phyloP scores from a whole-genome alignment of 2,113 vertebrate species.

The Hemibagrus wyckioides region DNA sequence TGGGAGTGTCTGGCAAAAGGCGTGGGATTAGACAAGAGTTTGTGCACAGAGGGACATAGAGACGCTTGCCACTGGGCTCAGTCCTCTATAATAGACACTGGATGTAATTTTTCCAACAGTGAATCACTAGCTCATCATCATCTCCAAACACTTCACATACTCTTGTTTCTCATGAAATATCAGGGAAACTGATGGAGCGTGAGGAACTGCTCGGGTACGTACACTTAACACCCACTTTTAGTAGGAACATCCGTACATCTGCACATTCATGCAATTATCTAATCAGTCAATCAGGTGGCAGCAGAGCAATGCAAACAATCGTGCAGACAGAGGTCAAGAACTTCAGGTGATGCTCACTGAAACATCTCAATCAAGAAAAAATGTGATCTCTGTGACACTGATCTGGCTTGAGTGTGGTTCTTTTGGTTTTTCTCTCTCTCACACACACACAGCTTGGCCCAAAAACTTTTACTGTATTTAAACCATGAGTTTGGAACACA shows the following conservation, averaged over 20 bases:
- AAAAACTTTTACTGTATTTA: neutral
- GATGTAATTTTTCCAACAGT: neutral
- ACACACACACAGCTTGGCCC: no score
- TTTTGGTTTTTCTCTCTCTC: no score
- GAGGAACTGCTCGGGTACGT: constrained; percentile 23
- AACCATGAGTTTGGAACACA: neutral
- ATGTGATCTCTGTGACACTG: no score
- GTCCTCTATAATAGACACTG: neutral
- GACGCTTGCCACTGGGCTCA: neutral
- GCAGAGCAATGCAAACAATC: no score
- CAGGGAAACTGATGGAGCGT: constrained; percentile 21
- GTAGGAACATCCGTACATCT: neutral
- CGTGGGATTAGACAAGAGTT: constrained; percentile 23
- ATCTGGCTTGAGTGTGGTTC: no score
- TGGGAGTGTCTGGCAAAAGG: constrained; percentile 29
- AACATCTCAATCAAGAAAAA: no score
- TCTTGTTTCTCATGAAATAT: constrained; percentile 29
- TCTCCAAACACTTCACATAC: neutral
- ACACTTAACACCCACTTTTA: constrained; percentile 26
- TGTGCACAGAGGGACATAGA: neutral
- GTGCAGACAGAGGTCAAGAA: no score
- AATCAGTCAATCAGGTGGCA: no score
- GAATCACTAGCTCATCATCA: neutral
- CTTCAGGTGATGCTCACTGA: no score
- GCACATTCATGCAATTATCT: no score